Conservation (phyloP, 2,113 vertebrate species). For the Antechinus flavipes region DNA sequence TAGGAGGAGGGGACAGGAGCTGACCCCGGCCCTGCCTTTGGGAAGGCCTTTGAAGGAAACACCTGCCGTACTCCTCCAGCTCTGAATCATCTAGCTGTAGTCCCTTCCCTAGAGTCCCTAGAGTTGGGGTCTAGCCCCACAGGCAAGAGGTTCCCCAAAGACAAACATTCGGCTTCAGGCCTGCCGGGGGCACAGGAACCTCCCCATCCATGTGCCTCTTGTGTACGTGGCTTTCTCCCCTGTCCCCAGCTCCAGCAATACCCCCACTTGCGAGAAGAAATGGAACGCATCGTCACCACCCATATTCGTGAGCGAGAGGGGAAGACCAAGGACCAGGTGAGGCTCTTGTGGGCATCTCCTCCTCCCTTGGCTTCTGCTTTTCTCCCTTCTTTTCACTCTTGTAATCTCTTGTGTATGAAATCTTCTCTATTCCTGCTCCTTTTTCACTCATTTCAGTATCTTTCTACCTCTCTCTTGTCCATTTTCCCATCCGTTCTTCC, state of each 20-base stretch:
- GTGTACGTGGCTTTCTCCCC: constrained; percentile 82
- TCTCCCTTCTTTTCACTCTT: not conserved
- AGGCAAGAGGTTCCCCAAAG: not conserved
- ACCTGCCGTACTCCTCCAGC: not conserved
- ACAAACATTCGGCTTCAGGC: constrained; percentile 50
- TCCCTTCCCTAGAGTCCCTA: not conserved
- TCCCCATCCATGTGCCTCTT: constrained; percentile 71
- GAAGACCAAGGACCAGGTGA: constrained; percentile 96
- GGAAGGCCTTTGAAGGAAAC: not conserved
- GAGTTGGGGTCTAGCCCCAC: not conserved
- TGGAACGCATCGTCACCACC: constrained; percentile 98
- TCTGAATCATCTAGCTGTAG: not conserved
- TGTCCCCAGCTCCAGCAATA: constrained; percentile 94
- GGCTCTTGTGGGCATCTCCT: accelerated
- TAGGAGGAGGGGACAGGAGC: constrained; percentile 24
- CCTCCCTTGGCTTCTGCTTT: not conserved
- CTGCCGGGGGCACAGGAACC: constrained; percentile 43
- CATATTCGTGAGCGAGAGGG: constrained; percentile 97
- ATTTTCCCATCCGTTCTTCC: not conserved
- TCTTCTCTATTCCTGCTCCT: not conserved
- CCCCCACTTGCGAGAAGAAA: constrained; percentile 96
- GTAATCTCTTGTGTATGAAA: not conserved
- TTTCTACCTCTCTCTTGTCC: not conserved
- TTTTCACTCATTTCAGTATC: too few relatives aligned
- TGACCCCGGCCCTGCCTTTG: not conserved